These are phyloP conservation scores for Leucophenga varia DNA, from an alignment of 1,140 invertebrate species.

Conservation along the genomic window DNA sequence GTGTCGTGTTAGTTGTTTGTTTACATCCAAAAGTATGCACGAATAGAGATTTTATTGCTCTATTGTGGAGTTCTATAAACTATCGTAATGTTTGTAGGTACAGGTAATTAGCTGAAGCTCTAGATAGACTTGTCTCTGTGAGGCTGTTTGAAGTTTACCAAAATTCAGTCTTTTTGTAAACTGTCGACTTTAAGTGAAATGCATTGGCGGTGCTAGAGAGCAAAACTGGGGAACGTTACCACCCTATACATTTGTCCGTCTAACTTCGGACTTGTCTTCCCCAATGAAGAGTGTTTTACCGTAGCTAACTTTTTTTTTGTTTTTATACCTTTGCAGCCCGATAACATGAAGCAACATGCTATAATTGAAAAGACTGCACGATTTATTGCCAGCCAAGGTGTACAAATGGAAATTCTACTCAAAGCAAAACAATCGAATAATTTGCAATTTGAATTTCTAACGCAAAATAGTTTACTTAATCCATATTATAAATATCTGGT, in stretches of 20 bases:
- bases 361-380: constrained; percentile 96
- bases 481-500: constrained; percentile 88
- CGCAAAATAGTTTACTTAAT: constrained; percentile 81
- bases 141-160: too few species aligned
- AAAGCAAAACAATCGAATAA: constrained; percentile 96
- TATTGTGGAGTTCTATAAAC: too few species aligned
- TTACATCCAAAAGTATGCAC: too few species aligned
- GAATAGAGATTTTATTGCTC: too few species aligned
- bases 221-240: too few species aligned
- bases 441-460: constrained; percentile 90
- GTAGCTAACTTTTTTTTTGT: background rate
- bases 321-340: constrained; percentile 78
- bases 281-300: constrained; percentile 4
- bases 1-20: too few species aligned
- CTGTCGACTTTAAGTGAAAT: too few species aligned
- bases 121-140: too few species aligned
- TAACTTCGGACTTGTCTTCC: background rate
- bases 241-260: background rate
- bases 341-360: constrained; percentile 85
- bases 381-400: constrained; percentile 90
- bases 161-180: too few species aligned
- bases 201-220: too few species aligned
- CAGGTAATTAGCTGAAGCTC: too few species aligned
- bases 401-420: constrained; percentile 97
- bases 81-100: too few species aligned